These are phyloP conservation scores for Tragelaphus oryx DNA, from an alignment of 2,797 vertebrate species.

Conservation along the genomic window DNA sequence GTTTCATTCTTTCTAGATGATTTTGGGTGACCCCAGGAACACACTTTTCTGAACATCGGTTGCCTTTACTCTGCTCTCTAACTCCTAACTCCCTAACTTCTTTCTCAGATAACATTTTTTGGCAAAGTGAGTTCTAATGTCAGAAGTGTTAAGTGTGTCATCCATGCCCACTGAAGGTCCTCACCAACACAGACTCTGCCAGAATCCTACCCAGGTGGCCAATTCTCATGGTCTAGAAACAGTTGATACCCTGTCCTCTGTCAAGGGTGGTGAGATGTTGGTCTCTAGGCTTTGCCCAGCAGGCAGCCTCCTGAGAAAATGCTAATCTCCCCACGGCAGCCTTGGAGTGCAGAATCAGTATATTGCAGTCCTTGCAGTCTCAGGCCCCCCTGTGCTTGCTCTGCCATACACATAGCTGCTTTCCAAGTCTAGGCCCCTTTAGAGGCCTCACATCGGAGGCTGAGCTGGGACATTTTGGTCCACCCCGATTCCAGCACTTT, in stretches of 20 bases:
- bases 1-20: neutral
- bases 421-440: accelerated
- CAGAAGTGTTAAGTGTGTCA: accelerated
- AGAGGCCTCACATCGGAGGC: accelerated
- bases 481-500: too few species aligned
- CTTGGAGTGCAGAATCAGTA: accelerated
- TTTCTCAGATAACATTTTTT: neutral
- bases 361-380: accelerated
- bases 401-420: neutral
- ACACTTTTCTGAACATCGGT: accelerated
- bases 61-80: accelerated
- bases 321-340: accelerated
- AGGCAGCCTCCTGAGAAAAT: accelerated
- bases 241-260: accelerated
- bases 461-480: accelerated
- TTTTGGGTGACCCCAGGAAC: too few species aligned
- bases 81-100: neutral
- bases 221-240: accelerated
- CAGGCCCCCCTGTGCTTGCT: accelerated
- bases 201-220: accelerated
- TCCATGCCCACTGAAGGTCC: accelerated
- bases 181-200: too few species aligned
- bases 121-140: neutral
- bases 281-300: neutral
- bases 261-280: too few species aligned